These are phyloP conservation scores for Gallirallus australis DNA, from an alignment of 2,797 vertebrate genomes.

Conservation along the genomic window DNA sequence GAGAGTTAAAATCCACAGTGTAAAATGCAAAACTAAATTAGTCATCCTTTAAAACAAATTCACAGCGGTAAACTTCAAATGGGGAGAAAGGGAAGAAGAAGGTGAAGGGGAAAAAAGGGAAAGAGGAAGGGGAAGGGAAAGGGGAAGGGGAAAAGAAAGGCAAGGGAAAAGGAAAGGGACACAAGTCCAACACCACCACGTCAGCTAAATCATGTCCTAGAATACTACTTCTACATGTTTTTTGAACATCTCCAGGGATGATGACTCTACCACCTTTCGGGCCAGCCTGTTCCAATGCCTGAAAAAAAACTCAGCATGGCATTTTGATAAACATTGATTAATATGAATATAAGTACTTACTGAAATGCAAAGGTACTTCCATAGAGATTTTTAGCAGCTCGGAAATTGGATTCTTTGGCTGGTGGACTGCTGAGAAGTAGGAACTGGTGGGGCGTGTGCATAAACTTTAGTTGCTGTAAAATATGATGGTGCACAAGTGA, in stretches of 20 bases:
- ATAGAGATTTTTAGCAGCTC: conserved; percentile 91
- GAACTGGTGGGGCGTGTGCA: conserved; percentile 92
- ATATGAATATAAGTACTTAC: conserved; percentile 77
- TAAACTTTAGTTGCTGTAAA: conserved; percentile 91
- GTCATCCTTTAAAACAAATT: neutral
- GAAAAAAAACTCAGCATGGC: neutral
- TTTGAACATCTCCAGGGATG: too few species aligned
- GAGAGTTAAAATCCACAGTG: neutral
- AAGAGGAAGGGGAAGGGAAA: too few species aligned
- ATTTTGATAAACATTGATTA: conserved; percentile 5
- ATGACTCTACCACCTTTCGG: too few species aligned
- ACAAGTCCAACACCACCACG: too few species aligned
- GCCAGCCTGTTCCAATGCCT: too few species aligned
- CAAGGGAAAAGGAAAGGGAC: too few species aligned
- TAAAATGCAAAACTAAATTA: neutral
- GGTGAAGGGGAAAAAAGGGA: too few species aligned
- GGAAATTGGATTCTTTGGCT: conserved; percentile 94
- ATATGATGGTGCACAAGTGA: conserved; percentile 18
- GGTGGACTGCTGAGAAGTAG: conserved; percentile 92
- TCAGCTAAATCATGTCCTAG: too few species aligned
- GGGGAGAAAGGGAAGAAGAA: too few species aligned
- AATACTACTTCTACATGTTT: too few species aligned
- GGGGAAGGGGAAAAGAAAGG: too few species aligned
- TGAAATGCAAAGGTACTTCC: conserved; percentile 94
- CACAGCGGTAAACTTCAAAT: neutral